phyloP scores from a whole-genome alignment of 1,140 invertebrate genomes.

The Leptoteleia sp. region DNA sequence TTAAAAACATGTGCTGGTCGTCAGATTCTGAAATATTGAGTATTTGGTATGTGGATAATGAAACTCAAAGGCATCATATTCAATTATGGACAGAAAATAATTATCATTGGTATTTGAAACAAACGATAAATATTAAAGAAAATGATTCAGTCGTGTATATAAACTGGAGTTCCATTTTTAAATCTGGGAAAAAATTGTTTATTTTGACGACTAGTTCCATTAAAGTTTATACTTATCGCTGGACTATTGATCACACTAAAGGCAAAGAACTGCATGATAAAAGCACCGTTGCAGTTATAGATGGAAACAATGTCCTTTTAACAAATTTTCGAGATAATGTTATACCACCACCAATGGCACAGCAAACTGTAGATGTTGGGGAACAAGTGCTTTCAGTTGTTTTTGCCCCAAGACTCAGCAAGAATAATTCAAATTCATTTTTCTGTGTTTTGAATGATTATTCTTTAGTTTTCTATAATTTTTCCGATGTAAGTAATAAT shows the following conservation, averaged over 20 bases:
- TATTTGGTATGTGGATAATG: slow-evolving; percentile 82
- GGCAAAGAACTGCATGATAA: slow-evolving; percentile 81
- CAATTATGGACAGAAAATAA: slow-evolving; percentile 92
- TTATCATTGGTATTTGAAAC: slow-evolving; percentile 96
- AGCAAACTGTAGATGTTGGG: slow-evolving; percentile 83
- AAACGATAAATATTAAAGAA: slow-evolving; percentile 83
- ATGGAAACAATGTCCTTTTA: slow-evolving; percentile 87
- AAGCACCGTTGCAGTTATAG: slow-evolving; percentile 87
- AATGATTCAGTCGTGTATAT: slow-evolving; percentile 80
- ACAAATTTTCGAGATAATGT: slow-evolving; percentile 88
- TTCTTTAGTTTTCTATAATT: slow-evolving; percentile 70
- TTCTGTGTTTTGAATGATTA: slow-evolving; percentile 70
- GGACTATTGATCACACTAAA: slow-evolving; percentile 82
- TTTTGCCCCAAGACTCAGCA: slow-evolving; percentile 81
- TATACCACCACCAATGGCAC: slow-evolving; percentile 92
- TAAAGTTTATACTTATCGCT: slow-evolving; percentile 84
- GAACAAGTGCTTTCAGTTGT: slow-evolving; percentile 83
- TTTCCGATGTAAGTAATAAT: slow-evolving; percentile 62
- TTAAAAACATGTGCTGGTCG: slow-evolving; percentile 89
- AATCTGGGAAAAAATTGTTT: slow-evolving; percentile 70
- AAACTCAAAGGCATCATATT: slow-evolving; percentile 78
- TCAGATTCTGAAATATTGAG: slow-evolving; percentile 88
- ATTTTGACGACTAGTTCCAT: slow-evolving; percentile 81
- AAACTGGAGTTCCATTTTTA: slow-evolving; percentile 81
- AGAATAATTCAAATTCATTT: slow-evolving; percentile 78